Evolutionary conservation across 2,888 invertebrate genomes (phyloP), one percentile per base, ranked within the genome.

Genomic region (Trissonchulus latispiculum): DNA sequence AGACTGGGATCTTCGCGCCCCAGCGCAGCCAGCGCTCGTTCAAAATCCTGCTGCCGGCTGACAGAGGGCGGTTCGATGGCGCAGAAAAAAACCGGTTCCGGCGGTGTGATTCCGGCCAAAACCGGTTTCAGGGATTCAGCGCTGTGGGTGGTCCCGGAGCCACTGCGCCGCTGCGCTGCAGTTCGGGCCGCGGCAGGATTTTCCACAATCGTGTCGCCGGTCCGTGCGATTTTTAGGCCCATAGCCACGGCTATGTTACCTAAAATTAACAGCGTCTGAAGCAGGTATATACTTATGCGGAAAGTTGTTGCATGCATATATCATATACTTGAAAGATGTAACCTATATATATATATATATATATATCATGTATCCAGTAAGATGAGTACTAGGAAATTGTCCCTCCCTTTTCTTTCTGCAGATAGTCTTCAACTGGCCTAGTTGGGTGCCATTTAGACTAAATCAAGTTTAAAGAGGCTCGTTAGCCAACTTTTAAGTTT

Each of bases 51-150:
- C 84, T 94, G 92, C 75, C 88, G 87, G 0, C 90, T 87, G 78
- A 90, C 81, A 78, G 91, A 91, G 0, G 93, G 91, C 0, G 96
- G 91, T 85, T 99, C 97, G 76, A 99, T 90, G 0, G 93, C 91
- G 83, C 97, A 96, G 81, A 95, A 91, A 85, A 95, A 97, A 0
- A 99, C 99, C 0, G 99, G 95, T 80, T 93, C 91, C 0, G 95
- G 95, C 74, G 94, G 85, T 66, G 87, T 87, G 0, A 91, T 88
- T 1, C 90, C 90, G 77, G 83, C 82, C 61, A 86, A 79, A 33
- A 84, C 77, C 3, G 8, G 15, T 2, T 32, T 2, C 28, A 8
- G 28, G 33, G 29, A n/a, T 23, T 68, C 69, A n/a, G 32, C 8
- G 35, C 8, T 8, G 36, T 32, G 8, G n/a, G 33, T 68, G n/a